Evolutionary conservation across 2,888 invertebrate genomes (phyloP), one percentile per base, ranked within the genome.

Genomic region (Antitype chi): DNA sequence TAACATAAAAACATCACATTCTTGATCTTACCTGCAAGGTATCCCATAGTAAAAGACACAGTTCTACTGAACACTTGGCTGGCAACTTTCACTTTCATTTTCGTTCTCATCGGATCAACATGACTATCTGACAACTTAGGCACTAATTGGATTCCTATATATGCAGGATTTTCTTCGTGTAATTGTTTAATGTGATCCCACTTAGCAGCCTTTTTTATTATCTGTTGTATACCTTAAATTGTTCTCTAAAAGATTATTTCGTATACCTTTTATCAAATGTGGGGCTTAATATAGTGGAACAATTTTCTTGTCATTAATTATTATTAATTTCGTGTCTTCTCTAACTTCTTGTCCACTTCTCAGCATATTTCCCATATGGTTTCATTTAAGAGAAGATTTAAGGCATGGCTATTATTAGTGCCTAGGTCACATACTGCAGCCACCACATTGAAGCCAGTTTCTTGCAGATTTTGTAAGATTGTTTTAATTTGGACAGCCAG

Each of bases 401-500:
- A 32, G 32, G 32, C 32, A 32, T 32, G 32, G 1, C 32, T 32
- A 1, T 32, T 32, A 32, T 32, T 32, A 32, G 32, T 32, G 32
- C 32, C 32, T 32, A 73, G 70, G 60, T 80, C 76, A 57, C 80
- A 76, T n/a, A 80, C n/a, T 28, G 70, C 67, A 6, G 63, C 88
- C 11, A 89, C 80, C 4, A 32, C 32, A 32, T 32, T 86, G 13
- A 90, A 69, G 0, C 89, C 89, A 68, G 84, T 78, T 17, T 81
- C 70, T 70, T 84, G 85, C 4, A 88, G 13, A 53, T 86, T 57
- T 57, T n/a, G 69, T 0, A 89, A 78, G 5, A 87, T 68, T 0
- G 47, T 43, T 75, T 88, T 88, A 20, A 88, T 69, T 81, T 89
- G 85, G 55, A 25, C 15, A 70, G 59, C 73, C 38, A 90, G 3